phyloP scores from a whole-genome alignment of 2,113 vertebrate genomes.

The Scopus umbretta region DNA sequence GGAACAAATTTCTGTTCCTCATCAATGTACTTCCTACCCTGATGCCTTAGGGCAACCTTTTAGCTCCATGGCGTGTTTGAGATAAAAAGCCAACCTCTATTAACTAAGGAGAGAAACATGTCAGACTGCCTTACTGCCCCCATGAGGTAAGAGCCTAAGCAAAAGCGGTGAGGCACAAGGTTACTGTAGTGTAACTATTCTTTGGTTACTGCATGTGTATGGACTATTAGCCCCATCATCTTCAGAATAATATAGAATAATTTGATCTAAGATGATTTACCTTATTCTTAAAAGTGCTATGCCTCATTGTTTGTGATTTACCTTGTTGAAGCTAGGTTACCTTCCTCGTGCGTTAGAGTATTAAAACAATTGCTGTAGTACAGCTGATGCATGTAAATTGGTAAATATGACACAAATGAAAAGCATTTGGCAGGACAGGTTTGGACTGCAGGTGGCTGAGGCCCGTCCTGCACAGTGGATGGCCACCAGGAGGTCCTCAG shows the following conservation, averaged over 20 bases:
- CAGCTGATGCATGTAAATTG: background rate
- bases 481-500: background rate
- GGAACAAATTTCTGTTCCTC: background rate
- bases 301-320: background rate
- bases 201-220: background rate
- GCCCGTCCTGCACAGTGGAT: too few relatives aligned
- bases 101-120: background rate
- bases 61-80: background rate
- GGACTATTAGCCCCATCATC: background rate
- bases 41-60: background rate
- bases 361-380: background rate
- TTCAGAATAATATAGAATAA: background rate
- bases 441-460: background rate
- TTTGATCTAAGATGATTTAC: background rate
- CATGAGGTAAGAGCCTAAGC: background rate
- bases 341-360: background rate
- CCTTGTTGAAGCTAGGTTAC: background rate
- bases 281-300: background rate
- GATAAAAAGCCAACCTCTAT: background rate
- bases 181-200: background rate
- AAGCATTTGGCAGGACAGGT: background rate
- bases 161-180: background rate
- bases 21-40: background rate
- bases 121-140: background rate
- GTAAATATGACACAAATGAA: background rate